A percentile compares a stretch with the other conserved stretches of the same genome.
Conservation (phyloP, 2,113 vertebrate species). For the Pteropus alecto region DNA sequence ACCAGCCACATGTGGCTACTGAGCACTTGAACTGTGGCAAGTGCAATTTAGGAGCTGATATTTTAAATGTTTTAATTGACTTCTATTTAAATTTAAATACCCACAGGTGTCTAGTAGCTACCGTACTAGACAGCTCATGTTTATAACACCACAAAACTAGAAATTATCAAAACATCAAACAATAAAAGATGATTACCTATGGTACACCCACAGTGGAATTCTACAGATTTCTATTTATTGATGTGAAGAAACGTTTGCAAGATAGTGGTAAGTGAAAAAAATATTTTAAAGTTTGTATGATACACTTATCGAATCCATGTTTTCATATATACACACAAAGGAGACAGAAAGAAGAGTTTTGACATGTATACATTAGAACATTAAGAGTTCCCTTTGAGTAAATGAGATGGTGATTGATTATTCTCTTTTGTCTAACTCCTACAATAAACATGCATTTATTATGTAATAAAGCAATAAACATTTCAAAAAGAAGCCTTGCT, state of each 20-base stretch:
- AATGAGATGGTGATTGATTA: background rate
- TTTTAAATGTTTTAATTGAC: background rate
- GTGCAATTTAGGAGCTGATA: background rate
- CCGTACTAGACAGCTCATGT: background rate
- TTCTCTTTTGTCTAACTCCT: background rate
- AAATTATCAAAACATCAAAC: slow-evolving; percentile 26
- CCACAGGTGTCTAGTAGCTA: background rate
- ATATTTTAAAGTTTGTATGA: background rate
- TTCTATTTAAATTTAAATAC: slow-evolving; percentile 12
- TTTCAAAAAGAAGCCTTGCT: background rate
- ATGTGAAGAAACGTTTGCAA: background rate
- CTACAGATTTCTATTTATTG: background rate
- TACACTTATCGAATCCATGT: background rate
- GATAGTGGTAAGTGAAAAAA: background rate
- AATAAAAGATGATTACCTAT: slow-evolving; percentile 5
- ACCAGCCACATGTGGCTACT: background rate
- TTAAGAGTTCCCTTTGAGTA: background rate
- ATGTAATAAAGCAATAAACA: background rate
- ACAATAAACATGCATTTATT: background rate
- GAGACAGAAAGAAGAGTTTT: background rate
- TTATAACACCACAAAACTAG: background rate
- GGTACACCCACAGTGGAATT: background rate
- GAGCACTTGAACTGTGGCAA: background rate
- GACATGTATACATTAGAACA: background rate
- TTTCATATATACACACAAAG: background rate